A percentile compares a stretch with the other conserved stretches of the same genome.
Conservation (phyloP, 2,797 vertebrate genomes). For the Paratrypauchen microcephalus region DNA sequence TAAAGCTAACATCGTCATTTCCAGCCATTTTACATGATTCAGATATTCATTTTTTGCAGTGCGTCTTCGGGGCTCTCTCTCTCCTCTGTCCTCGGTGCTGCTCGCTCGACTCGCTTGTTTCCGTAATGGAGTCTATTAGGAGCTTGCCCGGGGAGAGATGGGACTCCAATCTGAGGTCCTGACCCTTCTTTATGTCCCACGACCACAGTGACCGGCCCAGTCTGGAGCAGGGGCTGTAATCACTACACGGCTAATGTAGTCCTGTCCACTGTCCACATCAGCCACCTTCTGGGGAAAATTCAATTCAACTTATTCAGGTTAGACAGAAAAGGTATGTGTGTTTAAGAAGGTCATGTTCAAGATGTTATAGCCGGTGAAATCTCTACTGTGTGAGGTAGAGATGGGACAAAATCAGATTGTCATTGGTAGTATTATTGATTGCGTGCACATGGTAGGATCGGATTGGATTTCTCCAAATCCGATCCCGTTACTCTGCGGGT, state of each 20-base stretch:
- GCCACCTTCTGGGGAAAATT: neutral
- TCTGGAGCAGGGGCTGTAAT: constrained; percentile 11
- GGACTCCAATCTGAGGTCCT: constrained; percentile 66
- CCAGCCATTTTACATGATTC: neutral
- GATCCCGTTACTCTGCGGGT: too few species aligned
- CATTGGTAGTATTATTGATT: too few species aligned
- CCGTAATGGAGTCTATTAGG: constrained; percentile 75
- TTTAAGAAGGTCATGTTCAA: neutral
- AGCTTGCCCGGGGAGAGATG: constrained; percentile 61
- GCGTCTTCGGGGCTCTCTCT: constrained; percentile 59
- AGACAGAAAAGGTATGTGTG: neutral
- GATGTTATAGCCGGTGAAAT: neutral
- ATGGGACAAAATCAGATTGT: neutral
- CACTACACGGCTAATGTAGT: neutral
- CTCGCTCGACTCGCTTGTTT: constrained; percentile 38
- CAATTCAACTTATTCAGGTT: neutral
- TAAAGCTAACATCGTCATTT: neutral
- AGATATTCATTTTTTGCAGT: neutral
- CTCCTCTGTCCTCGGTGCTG: constrained; percentile 14
- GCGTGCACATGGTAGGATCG: too few species aligned
- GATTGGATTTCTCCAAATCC: too few species aligned
- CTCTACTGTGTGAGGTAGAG: neutral
- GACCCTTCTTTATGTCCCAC: constrained; percentile 57
- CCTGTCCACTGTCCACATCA: neutral
- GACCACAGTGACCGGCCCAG: constrained; percentile 16